Evolutionary conservation across 1,140 invertebrate species (phyloP), one percentile per base, ranked within the genome.

Genomic region (Hylaeus anthracinus): DNA sequence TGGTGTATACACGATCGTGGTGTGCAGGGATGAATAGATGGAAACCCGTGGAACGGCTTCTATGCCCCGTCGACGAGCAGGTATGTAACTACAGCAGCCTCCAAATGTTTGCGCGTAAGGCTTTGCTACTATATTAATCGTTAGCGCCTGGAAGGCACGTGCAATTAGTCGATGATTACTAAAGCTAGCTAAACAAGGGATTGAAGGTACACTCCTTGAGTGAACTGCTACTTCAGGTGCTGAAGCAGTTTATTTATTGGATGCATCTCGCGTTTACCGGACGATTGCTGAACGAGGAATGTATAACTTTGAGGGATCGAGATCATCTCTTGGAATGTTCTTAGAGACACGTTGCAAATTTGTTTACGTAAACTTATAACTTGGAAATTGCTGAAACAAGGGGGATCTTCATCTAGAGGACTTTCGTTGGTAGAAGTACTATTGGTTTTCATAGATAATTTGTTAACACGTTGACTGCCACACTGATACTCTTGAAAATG

Each of bases 11-110:
- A 41, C 37, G 61, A 77, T 74, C 76, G 67, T 26, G 39, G 43
- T 45, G 75, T 39, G 14, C 70, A 70, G 48, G 79, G 66, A 81
- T 86, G 85, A 86, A 87, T 83, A 84, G 74, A 77, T 75, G 85
- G 71, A 86, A 87, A 87, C 81, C 56, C 67, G 39, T 63, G 76
- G 71, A 69, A 70, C 84, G 58, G 61, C 75, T 82, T 65, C 81
- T 61, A 79, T 65, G 74, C 75, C 63, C 61, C 81, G 72, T 79
- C 80, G 74, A 83, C 69, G 81, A 80, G 71, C 60, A 64, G 58
- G 69, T 72, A 85, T 51, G 51, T 10, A 10, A 64, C 63, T 45
- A 72, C 58, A 37, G 69, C 66, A 63, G 78, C 60, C 56, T 60
- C 41, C 48, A 71, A 65, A 37, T 69, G 51, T 74, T 8, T 55